Evolutionary conservation across 1,140 invertebrate species (phyloP).

Genomic region (Ctenoplectra terminalis): DNA sequence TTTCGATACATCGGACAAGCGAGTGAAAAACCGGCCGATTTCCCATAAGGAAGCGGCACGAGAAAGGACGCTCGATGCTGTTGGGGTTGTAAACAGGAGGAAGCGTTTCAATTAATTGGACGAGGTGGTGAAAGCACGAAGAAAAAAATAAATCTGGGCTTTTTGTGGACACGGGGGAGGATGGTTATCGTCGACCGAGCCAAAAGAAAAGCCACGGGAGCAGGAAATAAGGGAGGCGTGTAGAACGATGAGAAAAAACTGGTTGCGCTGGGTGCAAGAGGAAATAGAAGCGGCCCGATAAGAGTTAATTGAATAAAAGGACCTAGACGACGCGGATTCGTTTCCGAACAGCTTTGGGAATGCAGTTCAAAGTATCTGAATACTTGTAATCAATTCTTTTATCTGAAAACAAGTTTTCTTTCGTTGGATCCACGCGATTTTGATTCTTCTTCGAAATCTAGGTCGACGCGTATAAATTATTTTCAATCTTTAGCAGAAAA

Average conservation of each 20-base stretch:
- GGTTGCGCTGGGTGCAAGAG: not conserved
- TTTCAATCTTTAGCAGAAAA: too few species aligned
- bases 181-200: not conserved
- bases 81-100: not conserved
- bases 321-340: not conserved
- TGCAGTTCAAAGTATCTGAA: not conserved
- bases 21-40: not conserved
- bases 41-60: conserved; percentile 3
- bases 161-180: conserved; percentile 4
- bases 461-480: too few species aligned
- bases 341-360: not conserved
- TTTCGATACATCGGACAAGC: not conserved
- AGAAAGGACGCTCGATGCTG: not conserved
- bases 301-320: conserved; percentile 19
- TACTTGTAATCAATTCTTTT: not conserved
- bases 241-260: not conserved
- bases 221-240: conserved; percentile 9
- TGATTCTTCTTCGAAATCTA: not conserved
- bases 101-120: conserved; percentile 37
- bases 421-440: not conserved
- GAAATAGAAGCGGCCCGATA: conserved; percentile 29
- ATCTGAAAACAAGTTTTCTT: not conserved
- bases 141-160: not conserved
- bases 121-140: not conserved
- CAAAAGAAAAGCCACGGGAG: not conserved